phyloP scores from a whole-genome alignment of 1,140 invertebrate genomes.

The Palaemon carinicauda region DNA sequence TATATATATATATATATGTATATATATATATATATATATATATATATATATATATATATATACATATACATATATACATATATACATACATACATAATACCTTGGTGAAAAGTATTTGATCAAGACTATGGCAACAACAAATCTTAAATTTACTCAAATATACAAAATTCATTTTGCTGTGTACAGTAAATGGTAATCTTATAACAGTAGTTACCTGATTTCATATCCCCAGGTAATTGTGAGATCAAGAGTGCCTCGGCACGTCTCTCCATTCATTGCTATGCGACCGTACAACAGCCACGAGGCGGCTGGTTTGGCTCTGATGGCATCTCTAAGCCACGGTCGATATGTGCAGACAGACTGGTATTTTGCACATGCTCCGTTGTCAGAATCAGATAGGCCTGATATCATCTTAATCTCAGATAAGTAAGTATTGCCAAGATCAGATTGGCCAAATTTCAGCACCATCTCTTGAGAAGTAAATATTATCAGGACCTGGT shows the following conservation, averaged over 20 bases:
- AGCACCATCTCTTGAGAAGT: no score
- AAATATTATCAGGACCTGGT: constrained; percentile 69
- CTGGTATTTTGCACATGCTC: constrained; percentile 76
- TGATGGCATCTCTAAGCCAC: constrained; percentile 71
- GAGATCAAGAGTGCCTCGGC: constrained; percentile 75
- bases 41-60: neutral
- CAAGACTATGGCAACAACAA: no score
- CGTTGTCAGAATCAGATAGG: constrained; percentile 69
- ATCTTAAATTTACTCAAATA: no score
- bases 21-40: no score
- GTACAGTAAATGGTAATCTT: no score
- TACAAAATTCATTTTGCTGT: no score
- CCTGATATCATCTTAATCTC: constrained; percentile 70
- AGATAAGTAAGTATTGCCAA: constrained; percentile 72
- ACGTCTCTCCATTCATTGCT: constrained; percentile 75
- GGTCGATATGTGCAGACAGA: constrained; percentile 76
- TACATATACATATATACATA: neutral
- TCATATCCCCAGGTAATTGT: constrained; percentile 64
- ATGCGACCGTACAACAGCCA: constrained; percentile 73
- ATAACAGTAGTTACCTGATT: neutral
- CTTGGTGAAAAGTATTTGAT: no score
- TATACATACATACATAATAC: neutral
- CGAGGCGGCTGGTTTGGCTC: constrained; percentile 72
- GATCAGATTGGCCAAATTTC: no score
- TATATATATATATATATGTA: no score